Evolutionary conservation across 2,888 invertebrate genomes (phyloP).

Genomic region (Polymixis flavicincta): DNA sequence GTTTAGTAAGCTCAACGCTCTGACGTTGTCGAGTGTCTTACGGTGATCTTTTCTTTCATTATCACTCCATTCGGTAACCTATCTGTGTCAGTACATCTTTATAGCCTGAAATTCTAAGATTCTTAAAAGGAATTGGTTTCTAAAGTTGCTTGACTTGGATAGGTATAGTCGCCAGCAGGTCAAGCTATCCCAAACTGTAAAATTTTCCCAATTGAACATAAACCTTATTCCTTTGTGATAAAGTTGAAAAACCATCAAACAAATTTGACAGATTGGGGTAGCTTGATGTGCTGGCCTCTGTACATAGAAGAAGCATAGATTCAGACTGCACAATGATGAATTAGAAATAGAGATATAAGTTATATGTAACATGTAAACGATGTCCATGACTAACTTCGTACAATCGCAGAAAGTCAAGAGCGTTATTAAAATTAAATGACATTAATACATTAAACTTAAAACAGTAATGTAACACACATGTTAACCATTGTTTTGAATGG

Average conservation of each 20-base stretch:
- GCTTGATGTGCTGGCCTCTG: no score
- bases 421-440: constrained; percentile 28
- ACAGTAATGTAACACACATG: constrained; percentile 50
- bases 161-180: no score
- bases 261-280: no score
- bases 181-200: no score
- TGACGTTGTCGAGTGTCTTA: background rate
- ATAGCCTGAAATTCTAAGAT: background rate
- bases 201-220: no score
- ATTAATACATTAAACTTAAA: constrained; percentile 42
- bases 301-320: constrained; percentile 9
- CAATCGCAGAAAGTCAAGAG: constrained; percentile 3
- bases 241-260: no score
- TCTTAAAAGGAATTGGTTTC: constrained; percentile 6
- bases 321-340: constrained; percentile 11
- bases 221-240: no score
- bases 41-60: background rate
- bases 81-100: background rate
- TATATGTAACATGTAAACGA: constrained; percentile 51
- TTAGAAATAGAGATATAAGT: constrained; percentile 1
- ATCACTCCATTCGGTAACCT: background rate
- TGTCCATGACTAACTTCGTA: constrained; percentile 21
- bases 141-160: background rate
- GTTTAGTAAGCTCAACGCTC: background rate
- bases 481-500: constrained; percentile 75